Conservation (phyloP, 1,140 invertebrate genomes). For the Metopolophium dirhodum region DNA sequence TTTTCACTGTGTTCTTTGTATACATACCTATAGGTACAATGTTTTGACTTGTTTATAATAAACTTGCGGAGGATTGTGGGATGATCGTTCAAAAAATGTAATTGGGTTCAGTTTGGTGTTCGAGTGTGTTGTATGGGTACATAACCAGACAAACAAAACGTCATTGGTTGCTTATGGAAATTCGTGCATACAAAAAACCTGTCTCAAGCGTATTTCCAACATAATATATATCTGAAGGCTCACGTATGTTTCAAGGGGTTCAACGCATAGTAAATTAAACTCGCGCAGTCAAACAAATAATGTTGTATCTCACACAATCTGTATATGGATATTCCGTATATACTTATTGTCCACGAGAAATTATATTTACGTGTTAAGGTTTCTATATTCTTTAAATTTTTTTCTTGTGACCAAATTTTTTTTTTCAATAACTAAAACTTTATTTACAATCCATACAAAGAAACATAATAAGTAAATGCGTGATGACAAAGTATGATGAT, state of each 20-base stretch:
- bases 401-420: too few species aligned
- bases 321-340: neutral
- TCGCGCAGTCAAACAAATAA: neutral
- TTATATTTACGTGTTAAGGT: neutral
- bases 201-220: constrained; percentile 20
- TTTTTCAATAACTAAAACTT: neutral
- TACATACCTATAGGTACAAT: neutral
- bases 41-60: constrained; percentile 44
- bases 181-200: neutral
- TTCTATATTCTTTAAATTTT: neutral
- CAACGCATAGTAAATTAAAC: constrained; percentile 30
- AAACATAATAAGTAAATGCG: neutral
- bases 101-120: constrained; percentile 35
- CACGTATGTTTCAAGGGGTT: neutral
- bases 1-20: neutral
- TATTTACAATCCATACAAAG: neutral
- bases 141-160: neutral
- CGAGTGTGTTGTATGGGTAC: neutral
- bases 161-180: constrained; percentile 40
- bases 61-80: constrained; percentile 18
- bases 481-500: too few species aligned
- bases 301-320: neutral
- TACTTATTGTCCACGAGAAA: neutral
- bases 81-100: constrained; percentile 25
- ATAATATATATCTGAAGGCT: neutral